Evolutionary conservation across 2,113 vertebrate species (phyloP), one percentile per base, ranked within the genome.

Genomic region (Athene noctua): DNA sequence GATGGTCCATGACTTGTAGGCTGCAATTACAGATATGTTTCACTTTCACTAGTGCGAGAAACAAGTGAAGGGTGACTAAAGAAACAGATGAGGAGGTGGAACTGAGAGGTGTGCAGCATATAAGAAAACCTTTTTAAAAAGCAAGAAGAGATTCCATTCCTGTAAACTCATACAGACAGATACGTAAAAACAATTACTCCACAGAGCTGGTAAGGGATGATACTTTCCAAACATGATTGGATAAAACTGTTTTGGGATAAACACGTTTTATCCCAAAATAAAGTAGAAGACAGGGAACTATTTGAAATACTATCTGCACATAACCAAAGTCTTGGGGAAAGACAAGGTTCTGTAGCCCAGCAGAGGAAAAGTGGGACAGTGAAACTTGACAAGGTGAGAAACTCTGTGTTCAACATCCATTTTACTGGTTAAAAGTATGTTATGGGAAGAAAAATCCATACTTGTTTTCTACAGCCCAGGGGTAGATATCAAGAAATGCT

Each of bases 21-120:
- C 96, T 97, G 26, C 74, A 95, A 92, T 95, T 32, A 96, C 21
- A 65, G 47, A 79, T 29, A 86, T 4, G 52, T 65, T 83, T 94
- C 65, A 42, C 42, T 80, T 84, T 83, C 42, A 49, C 51, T 32
- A 22, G 34, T 62, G 54, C 63, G 20, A 79, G 51, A 70, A 82
- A 59, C 6, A 54, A 79, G 18, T 44, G 30, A 55, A 78, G 29
- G 25, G 13, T 54, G 25, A 52, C 36, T 70, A 63, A 85, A 78
- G 36, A 85, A 94, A 80, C 17, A 71, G 10, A 83, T 30, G 44
- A 92, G 38, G 18, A 72, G 32, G 29, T 61, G 11, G 36, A 89
- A 80, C 22, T 47, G 21, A 75, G 26, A 80, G 51, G 19, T 79
- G 13, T 72, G 42, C 13, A 66, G 26, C 1, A 1, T 25, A 54